Conservation (phyloP, 2,113 vertebrate species). For the Albula glossodonta region DNA sequence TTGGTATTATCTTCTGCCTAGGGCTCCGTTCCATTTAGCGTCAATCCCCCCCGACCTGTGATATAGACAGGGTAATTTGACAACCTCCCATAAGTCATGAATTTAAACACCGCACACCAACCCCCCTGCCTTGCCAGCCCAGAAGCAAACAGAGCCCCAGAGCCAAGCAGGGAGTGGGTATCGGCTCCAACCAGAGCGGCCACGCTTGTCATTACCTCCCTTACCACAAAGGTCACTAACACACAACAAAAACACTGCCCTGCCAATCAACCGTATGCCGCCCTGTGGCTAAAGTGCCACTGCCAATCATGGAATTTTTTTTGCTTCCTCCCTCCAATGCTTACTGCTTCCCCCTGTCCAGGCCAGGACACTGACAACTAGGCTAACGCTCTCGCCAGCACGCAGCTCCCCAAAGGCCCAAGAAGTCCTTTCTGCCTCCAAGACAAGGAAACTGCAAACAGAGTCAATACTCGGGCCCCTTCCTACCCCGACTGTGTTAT, state of each 20-base stretch:
- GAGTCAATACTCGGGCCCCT: constrained; percentile 17
- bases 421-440: constrained; percentile 38
- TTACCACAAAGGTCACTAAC: neutral
- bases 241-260: neutral
- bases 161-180: too few relatives aligned
- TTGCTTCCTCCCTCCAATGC: neutral
- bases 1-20: neutral
- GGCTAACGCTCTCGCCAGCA: neutral
- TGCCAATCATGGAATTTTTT: neutral
- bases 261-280: neutral
- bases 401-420: constrained; percentile 21
- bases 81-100: neutral
- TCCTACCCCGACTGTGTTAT: constrained; percentile 47
- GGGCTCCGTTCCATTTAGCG: neutral
- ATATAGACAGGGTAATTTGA: neutral
- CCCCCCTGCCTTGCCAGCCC: neutral
- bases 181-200: neutral
- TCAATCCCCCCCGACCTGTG: neutral
- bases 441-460: constrained; percentile 50
- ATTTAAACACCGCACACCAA: neutral
- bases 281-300: neutral
- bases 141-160: neutral
- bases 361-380: neutral
- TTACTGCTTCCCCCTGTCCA: neutral
- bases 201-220: neutral